Evolutionary conservation across 2,113 vertebrate genomes (phyloP).

Genomic region (Labeo catla): DNA sequence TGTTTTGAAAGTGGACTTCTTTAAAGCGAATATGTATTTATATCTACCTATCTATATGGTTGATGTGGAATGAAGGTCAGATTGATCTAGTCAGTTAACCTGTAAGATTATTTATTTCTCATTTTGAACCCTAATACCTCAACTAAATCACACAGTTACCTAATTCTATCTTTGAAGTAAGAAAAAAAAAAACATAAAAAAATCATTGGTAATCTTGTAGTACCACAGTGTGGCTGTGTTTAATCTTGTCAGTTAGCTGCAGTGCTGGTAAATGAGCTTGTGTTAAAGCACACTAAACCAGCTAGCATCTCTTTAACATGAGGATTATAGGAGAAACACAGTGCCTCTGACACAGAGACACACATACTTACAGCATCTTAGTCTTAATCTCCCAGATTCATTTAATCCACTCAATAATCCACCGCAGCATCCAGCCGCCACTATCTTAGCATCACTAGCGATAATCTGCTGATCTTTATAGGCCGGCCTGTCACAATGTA

Average conservation of each 20-base stretch:
- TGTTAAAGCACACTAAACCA: constrained; percentile 22
- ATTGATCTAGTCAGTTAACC: not conserved
- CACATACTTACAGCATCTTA: constrained; percentile 48
- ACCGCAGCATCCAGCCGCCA: constrained; percentile 28
- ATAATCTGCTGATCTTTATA: constrained; percentile 39
- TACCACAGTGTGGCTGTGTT: not conserved
- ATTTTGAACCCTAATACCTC: not conserved
- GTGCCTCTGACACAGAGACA: constrained; percentile 41
- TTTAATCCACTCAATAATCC: constrained; percentile 53
- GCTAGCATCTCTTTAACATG: constrained; percentile 43
- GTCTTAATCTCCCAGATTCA: constrained; percentile 46
- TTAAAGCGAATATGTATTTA: not conserved
- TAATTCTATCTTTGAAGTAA: not conserved
- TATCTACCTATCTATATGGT: not conserved
- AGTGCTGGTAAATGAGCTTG: constrained; percentile 4
- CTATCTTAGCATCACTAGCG: constrained; percentile 35
- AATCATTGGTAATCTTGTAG: not conserved
- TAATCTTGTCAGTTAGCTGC: constrained; percentile 17
- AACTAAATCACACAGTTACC: not conserved
- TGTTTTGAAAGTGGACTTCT: too few species aligned
- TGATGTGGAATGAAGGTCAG: not conserved
- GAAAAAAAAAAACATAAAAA: not conserved
- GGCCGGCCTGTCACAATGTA: constrained; percentile 17
- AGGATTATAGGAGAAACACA: constrained; percentile 40
- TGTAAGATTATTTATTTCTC: not conserved